A percentile compares a stretch with the other conserved stretches of the same genome.
These are phyloP conservation scores for Ladona fulva DNA, from an alignment of 1,140 invertebrate genomes.

Conservation along the genomic window DNA sequence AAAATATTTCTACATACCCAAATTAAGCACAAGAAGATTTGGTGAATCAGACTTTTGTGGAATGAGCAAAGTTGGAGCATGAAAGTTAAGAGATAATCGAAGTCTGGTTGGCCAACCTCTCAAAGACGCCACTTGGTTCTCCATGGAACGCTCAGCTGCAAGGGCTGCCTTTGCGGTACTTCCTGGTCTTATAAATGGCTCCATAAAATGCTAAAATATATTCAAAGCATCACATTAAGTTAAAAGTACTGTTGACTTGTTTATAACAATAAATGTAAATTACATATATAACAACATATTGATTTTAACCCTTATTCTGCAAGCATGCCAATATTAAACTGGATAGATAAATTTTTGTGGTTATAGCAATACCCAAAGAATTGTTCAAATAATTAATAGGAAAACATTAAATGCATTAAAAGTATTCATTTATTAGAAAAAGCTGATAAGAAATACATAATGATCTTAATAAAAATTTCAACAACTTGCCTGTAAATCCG, in stretches of 20 bases:
- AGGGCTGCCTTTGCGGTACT: constrained; percentile 34
- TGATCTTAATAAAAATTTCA: no score
- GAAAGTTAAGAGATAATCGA: constrained; percentile 60
- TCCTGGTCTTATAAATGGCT: constrained; percentile 46
- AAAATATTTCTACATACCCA: constrained; percentile 41
- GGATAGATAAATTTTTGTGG: no score
- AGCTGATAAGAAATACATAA: no score
- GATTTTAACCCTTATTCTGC: no score
- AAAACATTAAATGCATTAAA: no score
- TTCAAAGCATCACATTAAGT: no score
- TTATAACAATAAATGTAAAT: no score
- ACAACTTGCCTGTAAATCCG: constrained; percentile 51
- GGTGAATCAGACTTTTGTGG: constrained; percentile 72
- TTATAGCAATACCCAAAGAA: background rate
- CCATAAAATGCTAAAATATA: constrained; percentile 52
- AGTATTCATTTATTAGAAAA: no score
- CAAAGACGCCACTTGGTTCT: constrained; percentile 40
- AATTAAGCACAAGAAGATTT: constrained; percentile 66
- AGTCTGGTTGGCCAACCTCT: constrained; percentile 52
- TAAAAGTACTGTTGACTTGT: no score
- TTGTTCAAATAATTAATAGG: background rate
- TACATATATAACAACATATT: no score
- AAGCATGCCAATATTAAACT: no score
- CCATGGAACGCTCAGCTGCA: constrained; percentile 32
- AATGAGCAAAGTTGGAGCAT: constrained; percentile 62